Conservation (phyloP, 37 sponge, comb jelly and placozoan species). For the Haliclona indistincta region DNA sequence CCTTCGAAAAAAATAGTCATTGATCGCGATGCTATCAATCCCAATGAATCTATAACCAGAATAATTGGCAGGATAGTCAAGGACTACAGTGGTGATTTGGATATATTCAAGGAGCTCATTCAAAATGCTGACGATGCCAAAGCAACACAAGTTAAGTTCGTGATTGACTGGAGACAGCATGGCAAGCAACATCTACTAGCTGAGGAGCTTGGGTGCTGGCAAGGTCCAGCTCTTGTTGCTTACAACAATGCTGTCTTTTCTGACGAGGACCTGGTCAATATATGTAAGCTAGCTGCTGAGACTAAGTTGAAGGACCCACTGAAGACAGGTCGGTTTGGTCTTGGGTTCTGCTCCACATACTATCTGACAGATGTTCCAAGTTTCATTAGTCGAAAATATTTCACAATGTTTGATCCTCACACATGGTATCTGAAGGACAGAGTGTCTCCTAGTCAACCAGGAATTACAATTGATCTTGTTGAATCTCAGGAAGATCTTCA, state of each 20-base stretch:
- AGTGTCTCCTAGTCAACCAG: slow-evolving; percentile 42
- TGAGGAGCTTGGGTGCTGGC: slow-evolving; percentile 70
- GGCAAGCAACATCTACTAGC: slow-evolving; percentile 39
- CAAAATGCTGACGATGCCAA: slow-evolving; percentile 94
- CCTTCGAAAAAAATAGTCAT: slow-evolving; percentile 36
- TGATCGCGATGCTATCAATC: slow-evolving; percentile 20
- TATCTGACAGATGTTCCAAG: slow-evolving; percentile 85
- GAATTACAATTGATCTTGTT: slow-evolving; percentile 66
- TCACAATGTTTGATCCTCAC: slow-evolving; percentile 88
- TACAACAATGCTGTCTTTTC: too few relatives aligned
- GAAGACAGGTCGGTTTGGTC: slow-evolving; percentile 85
- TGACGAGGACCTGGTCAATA: too few relatives aligned
- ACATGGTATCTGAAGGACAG: slow-evolving; percentile 63
- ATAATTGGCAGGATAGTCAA: slow-evolving; percentile 55
- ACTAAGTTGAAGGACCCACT: slow-evolving; percentile 66
- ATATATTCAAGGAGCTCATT: slow-evolving; percentile 82
- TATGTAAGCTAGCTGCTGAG: slow-evolving; percentile 68
- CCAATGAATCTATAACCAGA: slow-evolving; percentile 58
- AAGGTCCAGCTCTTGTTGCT: slow-evolving; percentile 85
- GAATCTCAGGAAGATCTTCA: slow-evolving; percentile 23
- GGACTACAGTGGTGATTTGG: slow-evolving; percentile 67
- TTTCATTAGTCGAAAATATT: slow-evolving; percentile 61
- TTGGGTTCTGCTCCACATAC: slow-evolving; percentile 81
- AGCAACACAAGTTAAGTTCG: slow-evolving; percentile 73
- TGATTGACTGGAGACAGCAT: slow-evolving; percentile 75